A percentile compares a stretch with the other conserved stretches of the same genome.
Evolutionary conservation across 2,797 vertebrate species (phyloP).

Genomic region (Clangula hyemalis): DNA sequence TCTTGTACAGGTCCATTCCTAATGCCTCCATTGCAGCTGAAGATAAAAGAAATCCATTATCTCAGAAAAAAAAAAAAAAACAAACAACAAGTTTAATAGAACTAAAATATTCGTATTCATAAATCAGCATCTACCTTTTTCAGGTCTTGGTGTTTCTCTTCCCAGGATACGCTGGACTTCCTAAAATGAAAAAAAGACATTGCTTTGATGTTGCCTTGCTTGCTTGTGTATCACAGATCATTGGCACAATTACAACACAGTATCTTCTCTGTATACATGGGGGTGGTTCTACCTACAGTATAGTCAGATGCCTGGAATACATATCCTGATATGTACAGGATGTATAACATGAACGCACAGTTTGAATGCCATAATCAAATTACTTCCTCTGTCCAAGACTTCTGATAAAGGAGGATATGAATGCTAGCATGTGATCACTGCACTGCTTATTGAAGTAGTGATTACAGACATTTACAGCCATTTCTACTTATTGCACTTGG

Average conservation of each 20-base stretch:
- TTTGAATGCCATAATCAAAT: neutral
- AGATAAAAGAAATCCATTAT: constrained; percentile 63
- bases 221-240: neutral
- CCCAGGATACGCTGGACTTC: constrained; percentile 77
- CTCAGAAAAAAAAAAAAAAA: neutral
- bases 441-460: neutral
- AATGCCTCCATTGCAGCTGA: constrained; percentile 74
- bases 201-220: neutral
- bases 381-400: neutral
- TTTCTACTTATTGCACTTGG: neutral
- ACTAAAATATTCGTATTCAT: neutral
- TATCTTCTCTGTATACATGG: no score
- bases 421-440: neutral
- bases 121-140: constrained; percentile 73
- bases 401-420: neutral
- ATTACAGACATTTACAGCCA: neutral
- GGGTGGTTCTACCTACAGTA: neutral
- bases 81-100: neutral
- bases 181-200: constrained; percentile 68
- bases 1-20: constrained; percentile 68
- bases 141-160: constrained; percentile 67
- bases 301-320: neutral
- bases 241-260: neutral
- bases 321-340: neutral
- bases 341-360: neutral